Percentiles rank a stretch among this genome's conserved stretches.
These are phyloP conservation scores for Isotomurus palustris DNA, from an alignment of 2,888 invertebrate species.

Conservation along the genomic window DNA sequence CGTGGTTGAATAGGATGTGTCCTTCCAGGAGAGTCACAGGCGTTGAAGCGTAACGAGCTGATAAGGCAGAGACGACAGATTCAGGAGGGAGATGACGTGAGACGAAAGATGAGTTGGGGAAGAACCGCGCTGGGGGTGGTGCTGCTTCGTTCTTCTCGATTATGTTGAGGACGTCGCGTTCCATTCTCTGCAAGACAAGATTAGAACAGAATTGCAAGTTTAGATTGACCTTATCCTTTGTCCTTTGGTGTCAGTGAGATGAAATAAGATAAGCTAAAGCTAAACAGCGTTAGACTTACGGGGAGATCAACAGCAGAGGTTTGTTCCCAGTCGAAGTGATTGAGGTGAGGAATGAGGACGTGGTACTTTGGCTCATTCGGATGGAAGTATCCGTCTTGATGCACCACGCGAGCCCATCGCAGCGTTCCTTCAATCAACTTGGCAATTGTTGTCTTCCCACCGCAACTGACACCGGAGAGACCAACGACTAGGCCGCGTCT, in stretches of 20 bases:
- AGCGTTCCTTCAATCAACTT: conserved; percentile 46
- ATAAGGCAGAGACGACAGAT: background rate
- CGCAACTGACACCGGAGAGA: conserved; percentile 74
- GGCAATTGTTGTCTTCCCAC: conserved; percentile 74
- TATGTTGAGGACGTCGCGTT: conserved; percentile 15
- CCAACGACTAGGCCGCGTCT: conserved; percentile 62
- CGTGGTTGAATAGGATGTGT: conserved; percentile 67
- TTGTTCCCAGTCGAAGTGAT: conserved; percentile 29
- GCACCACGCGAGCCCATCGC: conserved; percentile 26
- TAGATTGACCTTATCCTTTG: too few species aligned
- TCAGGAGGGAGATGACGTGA: conserved; percentile 4
- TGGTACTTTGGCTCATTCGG: conserved; percentile 27
- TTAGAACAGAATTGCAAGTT: background rate
- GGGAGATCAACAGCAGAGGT: conserved; percentile 21
- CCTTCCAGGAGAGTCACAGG: conserved; percentile 67
- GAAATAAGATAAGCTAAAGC: too few species aligned
- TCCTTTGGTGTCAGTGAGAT: too few species aligned
- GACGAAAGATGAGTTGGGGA: conserved; percentile 15
- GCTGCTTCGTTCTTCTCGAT: background rate
- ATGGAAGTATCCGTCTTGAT: conserved; percentile 31
- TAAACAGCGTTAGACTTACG: too few species aligned
- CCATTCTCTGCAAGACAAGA: conserved; percentile 22
- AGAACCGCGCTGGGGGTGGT: conserved; percentile 2
- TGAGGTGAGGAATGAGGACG: conserved; percentile 21
- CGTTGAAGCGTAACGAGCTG: conserved; percentile 9